Percentiles rank a stretch among this genome's conserved stretches.
phyloP scores from a whole-genome alignment of 2,888 invertebrate species.

The Caenorhabditis drosophilae region DNA sequence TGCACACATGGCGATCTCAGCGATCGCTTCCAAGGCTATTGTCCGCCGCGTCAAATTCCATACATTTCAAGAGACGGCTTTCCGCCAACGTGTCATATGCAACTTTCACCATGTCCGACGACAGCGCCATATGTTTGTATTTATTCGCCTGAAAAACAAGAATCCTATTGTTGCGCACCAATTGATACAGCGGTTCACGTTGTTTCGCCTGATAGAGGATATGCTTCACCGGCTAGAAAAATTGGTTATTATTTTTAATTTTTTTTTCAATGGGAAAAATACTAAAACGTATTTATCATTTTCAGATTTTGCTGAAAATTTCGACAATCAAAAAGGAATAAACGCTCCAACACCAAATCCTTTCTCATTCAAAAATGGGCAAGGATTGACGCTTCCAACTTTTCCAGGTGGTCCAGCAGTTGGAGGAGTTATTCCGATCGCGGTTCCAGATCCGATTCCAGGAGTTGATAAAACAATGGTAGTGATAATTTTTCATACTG shows the following conservation, averaged over 20 bases:
- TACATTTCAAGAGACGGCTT: constrained; percentile 55
- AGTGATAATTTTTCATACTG: not conserved
- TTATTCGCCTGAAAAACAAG: constrained; percentile 66
- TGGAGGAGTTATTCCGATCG: constrained; percentile 35
- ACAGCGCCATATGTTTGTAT: constrained; percentile 67
- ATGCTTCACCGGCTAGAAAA: constrained; percentile 37
- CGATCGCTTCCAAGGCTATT: constrained; percentile 60
- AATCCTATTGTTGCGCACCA: constrained; percentile 67
- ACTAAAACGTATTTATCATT: too few species aligned
- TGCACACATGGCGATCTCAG: constrained; percentile 57
- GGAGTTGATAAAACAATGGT: constrained; percentile 37
- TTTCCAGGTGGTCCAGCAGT: constrained; percentile 42
- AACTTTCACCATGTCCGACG: constrained; percentile 65
- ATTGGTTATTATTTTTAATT: constrained; percentile 3
- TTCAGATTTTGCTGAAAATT: too few species aligned
- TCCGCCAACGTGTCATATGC: constrained; percentile 67
- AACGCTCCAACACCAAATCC: constrained; percentile 10
- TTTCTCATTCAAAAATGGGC: too few species aligned
- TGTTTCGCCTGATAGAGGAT: constrained; percentile 32
- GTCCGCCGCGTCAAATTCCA: constrained; percentile 67
- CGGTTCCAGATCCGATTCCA: constrained; percentile 48
- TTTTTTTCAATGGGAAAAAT: too few species aligned
- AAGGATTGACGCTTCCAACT: constrained; percentile 45
- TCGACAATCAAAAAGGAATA: too few species aligned
- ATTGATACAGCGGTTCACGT: constrained; percentile 62